Conservation (phyloP, 2,797 vertebrate species). For the Micromesistius poutassou region DNA sequence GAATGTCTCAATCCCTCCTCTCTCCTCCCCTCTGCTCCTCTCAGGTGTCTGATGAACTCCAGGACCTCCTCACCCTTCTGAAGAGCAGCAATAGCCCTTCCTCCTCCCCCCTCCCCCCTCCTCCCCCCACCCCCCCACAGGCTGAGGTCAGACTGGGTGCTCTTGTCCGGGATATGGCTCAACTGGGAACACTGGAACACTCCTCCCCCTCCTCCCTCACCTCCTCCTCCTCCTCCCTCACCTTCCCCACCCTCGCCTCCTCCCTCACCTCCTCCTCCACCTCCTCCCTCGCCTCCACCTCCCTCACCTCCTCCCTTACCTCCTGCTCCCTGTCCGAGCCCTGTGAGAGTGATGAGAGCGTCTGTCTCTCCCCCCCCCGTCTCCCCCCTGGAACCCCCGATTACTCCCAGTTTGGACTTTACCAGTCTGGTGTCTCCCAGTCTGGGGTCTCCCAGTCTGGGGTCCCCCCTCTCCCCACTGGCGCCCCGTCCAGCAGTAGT, state of each 20-base stretch:
- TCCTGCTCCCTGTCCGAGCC: constrained; percentile 35
- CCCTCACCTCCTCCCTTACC: not conserved
- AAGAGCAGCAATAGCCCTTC: constrained; percentile 12
- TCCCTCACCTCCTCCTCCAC: not conserved
- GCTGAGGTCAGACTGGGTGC: constrained; percentile 39
- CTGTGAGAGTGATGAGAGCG: constrained; percentile 75
- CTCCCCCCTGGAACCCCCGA: not conserved
- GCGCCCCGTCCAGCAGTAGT: not conserved
- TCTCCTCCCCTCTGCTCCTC: not conserved
- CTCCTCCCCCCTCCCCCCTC: constrained; percentile 15
- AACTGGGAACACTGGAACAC: constrained; percentile 60
- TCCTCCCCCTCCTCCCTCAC: constrained; percentile 33
- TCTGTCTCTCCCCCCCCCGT: constrained; percentile 64
- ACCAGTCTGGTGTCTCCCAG: too few relatives aligned
- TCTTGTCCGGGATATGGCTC: constrained; percentile 50
- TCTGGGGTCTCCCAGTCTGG: too few relatives aligned
- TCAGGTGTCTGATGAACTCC: constrained; percentile 67
- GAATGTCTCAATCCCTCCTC: not conserved
- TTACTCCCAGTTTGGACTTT: not conserved
- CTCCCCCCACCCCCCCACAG: constrained; percentile 12
- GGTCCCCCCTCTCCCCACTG: constrained; percentile 15
- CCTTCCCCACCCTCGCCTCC: constrained; percentile 5
- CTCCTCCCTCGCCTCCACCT: constrained; percentile 32
- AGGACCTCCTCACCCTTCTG: constrained; percentile 31
- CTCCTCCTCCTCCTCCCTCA: constrained; percentile 18